Percentiles rank a stretch among this genome's conserved stretches.
Evolutionary conservation across 2,888 invertebrate species (phyloP).

Genomic region (Ochropleura plecta): DNA sequence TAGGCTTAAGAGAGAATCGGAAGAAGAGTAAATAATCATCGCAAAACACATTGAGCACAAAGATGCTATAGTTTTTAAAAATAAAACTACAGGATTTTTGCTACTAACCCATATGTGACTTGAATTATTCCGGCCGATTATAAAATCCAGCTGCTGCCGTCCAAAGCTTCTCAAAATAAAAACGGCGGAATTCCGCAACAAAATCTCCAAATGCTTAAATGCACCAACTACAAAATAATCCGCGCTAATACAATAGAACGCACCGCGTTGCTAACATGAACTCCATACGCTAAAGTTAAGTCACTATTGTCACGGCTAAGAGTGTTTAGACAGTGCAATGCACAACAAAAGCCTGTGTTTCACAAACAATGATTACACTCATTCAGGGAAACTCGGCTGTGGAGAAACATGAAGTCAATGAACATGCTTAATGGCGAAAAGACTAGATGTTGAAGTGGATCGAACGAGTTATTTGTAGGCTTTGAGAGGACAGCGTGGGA

Average conservation of each 20-base stretch:
- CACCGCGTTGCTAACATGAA: constrained; percentile 52
- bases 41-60: background rate
- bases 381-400: constrained; percentile 75
- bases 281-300: constrained; percentile 61
- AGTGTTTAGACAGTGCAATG: constrained; percentile 77
- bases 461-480: constrained; percentile 24
- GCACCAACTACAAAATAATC: constrained; percentile 26
- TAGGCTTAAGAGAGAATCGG: background rate
- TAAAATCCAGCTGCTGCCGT: background rate
- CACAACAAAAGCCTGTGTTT: constrained; percentile 80
- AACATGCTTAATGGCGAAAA: constrained; percentile 51
- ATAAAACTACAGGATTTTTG: background rate
- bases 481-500: constrained; percentile 7
- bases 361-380: constrained; percentile 80
- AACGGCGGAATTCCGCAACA: background rate
- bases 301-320: constrained; percentile 68
- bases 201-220: constrained; percentile 10
- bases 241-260: constrained; percentile 40
- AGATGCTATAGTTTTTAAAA: background rate
- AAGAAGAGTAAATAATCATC: constrained; percentile 7
- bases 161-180: background rate
- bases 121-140: background rate
- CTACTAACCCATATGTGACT: constrained; percentile 43
- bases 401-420: constrained; percentile 66
- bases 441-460: constrained; percentile 40